Evolutionary conservation across 2,888 invertebrate species (phyloP), one percentile per base, ranked within the genome.

Genomic region (Lepidochrysops patricia): DNA sequence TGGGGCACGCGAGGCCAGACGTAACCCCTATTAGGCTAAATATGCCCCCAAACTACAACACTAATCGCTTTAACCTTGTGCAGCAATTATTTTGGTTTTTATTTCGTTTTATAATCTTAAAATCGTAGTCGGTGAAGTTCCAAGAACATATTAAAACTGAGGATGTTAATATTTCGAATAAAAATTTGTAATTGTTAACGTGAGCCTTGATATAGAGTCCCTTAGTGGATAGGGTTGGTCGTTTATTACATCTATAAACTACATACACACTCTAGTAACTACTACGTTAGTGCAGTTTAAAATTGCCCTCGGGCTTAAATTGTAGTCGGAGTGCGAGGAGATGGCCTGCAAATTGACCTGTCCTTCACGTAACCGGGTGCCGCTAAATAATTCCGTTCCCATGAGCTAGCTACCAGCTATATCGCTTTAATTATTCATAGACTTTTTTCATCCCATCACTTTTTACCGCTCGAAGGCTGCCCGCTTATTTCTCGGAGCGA

Each of bases 351-450:
- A 87, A 89, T 88, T 87, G 87, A 89, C 85, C 87, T 82, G 87
- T 87, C 87, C 81, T 81, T 84, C 84, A 70, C 73, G 73, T 73
- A 70, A 73, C 72, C 75, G 72, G 72, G 73, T 75, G 75, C 76
- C 78, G 76, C 73, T 80, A 83, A 82, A 81, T 80, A 82, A 85
- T 80, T 82, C 84, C 80, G 82, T 88, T 89, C 89, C 89, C 89
- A 88, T 88, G 86, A 82, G 82, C 86, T 84, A 87, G 84, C 86
- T 85, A 82, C 85, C 81, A 84, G 85, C 88, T 81, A 85, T 86
- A 86, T 89, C 82, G 73, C 82, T 88, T 89, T 88, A 89, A 89
- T 89, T 89, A 89, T 89, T 89, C 88, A 88, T 89, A 87, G 86
- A 79, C 79, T 85, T 88, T 84, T 89, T 89, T 88, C 80, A 84